Evolutionary conservation across 2,797 vertebrate genomes (phyloP), one percentile per base, ranked within the genome.

Genomic region (Orestias chungarensis): DNA sequence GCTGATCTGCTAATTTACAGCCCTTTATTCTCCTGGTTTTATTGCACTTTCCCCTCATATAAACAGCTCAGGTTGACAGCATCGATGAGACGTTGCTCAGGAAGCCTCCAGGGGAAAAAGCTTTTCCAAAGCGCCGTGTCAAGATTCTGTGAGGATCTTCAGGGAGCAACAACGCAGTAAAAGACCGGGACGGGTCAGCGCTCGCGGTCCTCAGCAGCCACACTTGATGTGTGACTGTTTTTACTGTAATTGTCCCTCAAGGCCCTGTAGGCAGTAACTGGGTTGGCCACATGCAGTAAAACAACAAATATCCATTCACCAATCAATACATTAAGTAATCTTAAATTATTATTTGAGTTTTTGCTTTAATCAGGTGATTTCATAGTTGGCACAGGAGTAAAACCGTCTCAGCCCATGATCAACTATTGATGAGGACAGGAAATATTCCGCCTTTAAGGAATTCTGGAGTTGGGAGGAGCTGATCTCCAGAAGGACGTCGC

Each of bases 111-210:
- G 3, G 17, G 66, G 76, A 66, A 11, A 3, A n/a, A 2, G 47
- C 68, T 62, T 40, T 11, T 42, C 50, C 59, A 68, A 65, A 78
- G 65, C 42, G 66, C 72, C 52, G 68, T 72, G 75, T 82, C 76
- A 82, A n/a, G 70, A 74, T 52, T 79, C 66, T 73, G 69, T 40
- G 54, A 20, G 15, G 12, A 70, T 62, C 29, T 59, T 61, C 3
- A 38, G 70, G 71, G 35, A 64, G 20, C 68, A 73, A 59, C 68
- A 69, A 46, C 59, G 71, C 43, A 57, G 76, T 43, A 52, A 72
- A 74, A 76, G 64, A 76, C 49, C 67, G 59, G 74, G 79, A 72
- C 59, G 33, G 77, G 81, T 82, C 77, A 74, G 35, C 68, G 59
- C 71, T 72, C 76, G 64, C n/a, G 33, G 8, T 66, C 43, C 31